phyloP scores from a whole-genome alignment of 1,140 invertebrate genomes.

The Drosophila funebris region DNA sequence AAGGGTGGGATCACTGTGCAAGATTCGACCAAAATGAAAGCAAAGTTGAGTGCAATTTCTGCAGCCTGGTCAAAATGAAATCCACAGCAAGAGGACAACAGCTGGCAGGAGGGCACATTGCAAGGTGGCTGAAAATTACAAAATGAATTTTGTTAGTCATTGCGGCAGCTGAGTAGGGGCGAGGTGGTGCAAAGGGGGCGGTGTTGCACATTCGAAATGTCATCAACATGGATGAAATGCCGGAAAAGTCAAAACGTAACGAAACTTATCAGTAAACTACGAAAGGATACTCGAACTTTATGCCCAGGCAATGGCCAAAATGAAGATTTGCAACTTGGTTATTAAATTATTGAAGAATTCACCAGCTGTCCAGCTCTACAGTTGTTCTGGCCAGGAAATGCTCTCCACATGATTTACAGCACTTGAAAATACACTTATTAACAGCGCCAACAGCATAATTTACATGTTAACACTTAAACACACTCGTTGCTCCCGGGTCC shows the following conservation, averaged over 20 bases:
- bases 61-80: constrained; percentile 76
- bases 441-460: constrained; percentile 76
- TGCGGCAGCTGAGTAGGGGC: background rate
- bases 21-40: constrained; percentile 52
- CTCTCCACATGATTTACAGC: constrained; percentile 64
- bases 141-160: constrained; percentile 71
- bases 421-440: constrained; percentile 72
- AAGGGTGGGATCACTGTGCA: constrained; percentile 6
- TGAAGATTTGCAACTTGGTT: constrained; percentile 11
- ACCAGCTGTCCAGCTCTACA: background rate
- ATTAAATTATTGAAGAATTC: constrained; percentile 45
- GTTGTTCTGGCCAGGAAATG: constrained; percentile 41
- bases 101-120: constrained; percentile 49
- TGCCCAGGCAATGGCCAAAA: background rate
- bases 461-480: constrained; percentile 83
- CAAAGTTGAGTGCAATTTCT: constrained; percentile 76
- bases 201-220: constrained; percentile 70
- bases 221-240: constrained; percentile 80
- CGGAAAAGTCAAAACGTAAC: constrained; percentile 76
- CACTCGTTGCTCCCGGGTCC: constrained; percentile 54
- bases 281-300: constrained; percentile 65
- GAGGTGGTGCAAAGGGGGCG: background rate
- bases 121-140: constrained; percentile 72
- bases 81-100: constrained; percentile 54
- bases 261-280: constrained; percentile 82